Evolutionary conservation across 2,888 invertebrate species (phyloP).

Genomic region (Patella ulyssiponensis): DNA sequence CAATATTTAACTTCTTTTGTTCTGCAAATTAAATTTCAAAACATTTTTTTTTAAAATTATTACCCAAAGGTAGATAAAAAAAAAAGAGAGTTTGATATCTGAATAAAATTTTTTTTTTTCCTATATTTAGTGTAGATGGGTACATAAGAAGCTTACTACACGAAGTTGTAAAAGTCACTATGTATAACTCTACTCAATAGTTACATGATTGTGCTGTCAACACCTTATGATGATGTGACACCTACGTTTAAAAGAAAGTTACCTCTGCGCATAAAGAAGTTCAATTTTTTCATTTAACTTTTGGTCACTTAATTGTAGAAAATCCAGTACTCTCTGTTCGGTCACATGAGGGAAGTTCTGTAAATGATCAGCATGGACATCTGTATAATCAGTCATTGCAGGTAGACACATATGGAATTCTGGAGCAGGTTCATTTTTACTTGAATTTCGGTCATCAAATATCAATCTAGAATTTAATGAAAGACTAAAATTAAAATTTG

Average conservation of each 20-base stretch:
- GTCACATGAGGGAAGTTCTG: background rate
- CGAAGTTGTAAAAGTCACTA: too few species aligned
- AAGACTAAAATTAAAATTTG: too few species aligned
- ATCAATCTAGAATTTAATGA: background rate
- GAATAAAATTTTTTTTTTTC: too few species aligned
- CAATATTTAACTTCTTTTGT: too few species aligned
- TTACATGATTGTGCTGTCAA: background rate
- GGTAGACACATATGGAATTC: background rate
- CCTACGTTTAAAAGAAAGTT: background rate
- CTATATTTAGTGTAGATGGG: too few species aligned
- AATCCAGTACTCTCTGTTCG: background rate
- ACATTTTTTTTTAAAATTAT: too few species aligned
- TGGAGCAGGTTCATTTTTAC: background rate
- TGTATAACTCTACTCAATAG: too few species aligned
- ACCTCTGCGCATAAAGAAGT: background rate
- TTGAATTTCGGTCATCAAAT: background rate
- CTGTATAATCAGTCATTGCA: background rate
- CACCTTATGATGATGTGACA: background rate
- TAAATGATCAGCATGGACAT: background rate
- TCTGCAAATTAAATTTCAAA: too few species aligned
- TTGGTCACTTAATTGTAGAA: background rate
- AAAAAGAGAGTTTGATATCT: too few species aligned
- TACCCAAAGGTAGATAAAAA: too few species aligned
- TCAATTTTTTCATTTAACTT: background rate
- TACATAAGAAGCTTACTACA: too few species aligned